Evolutionary conservation across 2,888 invertebrate species (phyloP).

Genomic region (Tipula helvola): DNA sequence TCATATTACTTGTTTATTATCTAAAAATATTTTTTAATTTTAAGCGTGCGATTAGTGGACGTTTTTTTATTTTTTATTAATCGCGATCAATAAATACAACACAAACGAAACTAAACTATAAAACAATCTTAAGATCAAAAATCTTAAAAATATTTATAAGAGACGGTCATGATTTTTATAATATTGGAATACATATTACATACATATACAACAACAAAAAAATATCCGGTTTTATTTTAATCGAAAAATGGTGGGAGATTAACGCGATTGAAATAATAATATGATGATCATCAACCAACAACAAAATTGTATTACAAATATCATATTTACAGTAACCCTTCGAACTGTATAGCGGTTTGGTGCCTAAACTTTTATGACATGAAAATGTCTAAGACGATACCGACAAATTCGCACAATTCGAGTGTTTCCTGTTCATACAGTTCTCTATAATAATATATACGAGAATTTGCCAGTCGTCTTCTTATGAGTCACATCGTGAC

Average conservation of each 20-base stretch:
- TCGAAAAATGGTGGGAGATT: conserved; percentile 4
- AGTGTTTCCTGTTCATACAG: neutral
- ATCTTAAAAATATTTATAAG: neutral
- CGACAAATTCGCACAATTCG: neutral
- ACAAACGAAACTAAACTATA: neutral
- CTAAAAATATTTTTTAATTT: neutral
- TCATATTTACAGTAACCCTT: neutral
- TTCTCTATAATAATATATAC: no score
- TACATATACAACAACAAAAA: neutral
- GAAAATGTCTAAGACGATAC: no score
- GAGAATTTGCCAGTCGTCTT: neutral
- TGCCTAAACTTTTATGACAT: no score
- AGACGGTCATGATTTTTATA: neutral
- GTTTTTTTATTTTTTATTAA: neutral
- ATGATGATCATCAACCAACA: neutral
- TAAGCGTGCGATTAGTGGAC: neutral
- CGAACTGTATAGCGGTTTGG: neutral
- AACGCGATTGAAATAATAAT: neutral
- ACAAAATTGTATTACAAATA: neutral
- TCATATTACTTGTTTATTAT: no score
- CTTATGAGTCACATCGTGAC: neutral
- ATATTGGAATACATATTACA: neutral
- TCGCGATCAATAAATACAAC: neutral
- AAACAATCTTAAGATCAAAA: neutral
- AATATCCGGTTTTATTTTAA: neutral